Conservation (phyloP, 2,797 vertebrate genomes). For the Numenius phaeopus region DNA sequence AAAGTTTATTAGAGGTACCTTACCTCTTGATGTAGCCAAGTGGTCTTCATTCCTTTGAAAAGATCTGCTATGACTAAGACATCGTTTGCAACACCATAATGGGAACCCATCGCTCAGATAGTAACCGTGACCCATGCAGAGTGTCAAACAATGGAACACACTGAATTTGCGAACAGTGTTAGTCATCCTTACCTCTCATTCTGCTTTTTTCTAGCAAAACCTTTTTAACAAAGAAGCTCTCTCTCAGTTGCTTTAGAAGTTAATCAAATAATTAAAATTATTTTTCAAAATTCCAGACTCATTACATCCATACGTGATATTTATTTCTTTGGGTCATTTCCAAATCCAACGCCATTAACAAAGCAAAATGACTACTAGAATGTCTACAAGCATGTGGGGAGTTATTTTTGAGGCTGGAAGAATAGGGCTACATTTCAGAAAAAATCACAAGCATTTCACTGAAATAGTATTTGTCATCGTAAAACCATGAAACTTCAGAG, state of each 20-base stretch:
- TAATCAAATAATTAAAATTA: constrained; percentile 5
- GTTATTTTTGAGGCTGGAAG: background rate
- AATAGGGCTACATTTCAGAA: background rate
- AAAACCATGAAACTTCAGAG: constrained; percentile 17
- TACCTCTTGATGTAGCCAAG: background rate
- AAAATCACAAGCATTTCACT: background rate
- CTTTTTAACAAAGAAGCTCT: background rate
- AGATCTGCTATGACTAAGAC: background rate
- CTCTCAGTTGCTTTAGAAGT: background rate
- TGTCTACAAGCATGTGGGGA: background rate
- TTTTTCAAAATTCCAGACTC: constrained; percentile 27
- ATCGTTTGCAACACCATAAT: background rate
- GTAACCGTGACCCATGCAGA: background rate
- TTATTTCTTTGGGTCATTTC: background rate
- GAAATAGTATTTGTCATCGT: background rate
- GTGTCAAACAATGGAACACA: background rate
- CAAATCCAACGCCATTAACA: constrained; percentile 17
- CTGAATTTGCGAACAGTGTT: background rate
- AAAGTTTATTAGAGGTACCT: background rate
- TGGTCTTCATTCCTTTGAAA: background rate
- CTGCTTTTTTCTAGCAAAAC: background rate
- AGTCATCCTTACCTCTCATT: background rate
- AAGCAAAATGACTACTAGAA: background rate
- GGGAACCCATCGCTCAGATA: background rate
- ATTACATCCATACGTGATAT: background rate